Conservation (phyloP, 1,140 invertebrate genomes). For the Uloborus diversus region DNA sequence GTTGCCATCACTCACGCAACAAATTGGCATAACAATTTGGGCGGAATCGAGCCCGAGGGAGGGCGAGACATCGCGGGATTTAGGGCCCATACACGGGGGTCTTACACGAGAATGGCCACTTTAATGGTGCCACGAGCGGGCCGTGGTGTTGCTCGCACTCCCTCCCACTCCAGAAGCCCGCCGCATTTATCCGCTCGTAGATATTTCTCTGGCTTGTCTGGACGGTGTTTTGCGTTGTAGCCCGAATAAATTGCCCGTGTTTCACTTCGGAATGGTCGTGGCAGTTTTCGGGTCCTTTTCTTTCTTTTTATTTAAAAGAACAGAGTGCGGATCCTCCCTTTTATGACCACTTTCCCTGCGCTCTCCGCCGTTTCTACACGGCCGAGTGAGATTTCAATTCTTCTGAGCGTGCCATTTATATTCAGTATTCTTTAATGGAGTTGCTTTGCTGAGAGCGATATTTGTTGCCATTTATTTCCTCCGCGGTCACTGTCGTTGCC, state of each 20-base stretch:
- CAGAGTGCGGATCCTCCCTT: too few relatives aligned
- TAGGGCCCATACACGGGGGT: constrained; percentile 40
- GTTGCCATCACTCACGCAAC: constrained; percentile 43
- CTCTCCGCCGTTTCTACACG: too few relatives aligned
- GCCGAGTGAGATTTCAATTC: too few relatives aligned
- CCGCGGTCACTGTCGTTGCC: too few relatives aligned
- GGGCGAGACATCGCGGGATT: constrained; percentile 35
- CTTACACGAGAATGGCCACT: constrained; percentile 42
- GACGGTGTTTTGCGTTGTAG: constrained; percentile 36
- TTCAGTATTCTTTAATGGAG: too few relatives aligned
- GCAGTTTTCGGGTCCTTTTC: background rate
- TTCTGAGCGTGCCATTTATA: too few relatives aligned
- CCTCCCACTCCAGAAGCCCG: background rate
- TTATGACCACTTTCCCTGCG: too few relatives aligned
- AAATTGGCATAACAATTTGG: constrained; percentile 52
- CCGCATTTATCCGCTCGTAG: background rate
- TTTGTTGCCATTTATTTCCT: too few relatives aligned
- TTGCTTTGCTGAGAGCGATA: too few relatives aligned
- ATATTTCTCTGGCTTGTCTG: constrained; percentile 32
- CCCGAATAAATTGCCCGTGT: constrained; percentile 48
- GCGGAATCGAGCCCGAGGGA: constrained; percentile 41
- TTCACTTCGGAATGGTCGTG: constrained; percentile 14
- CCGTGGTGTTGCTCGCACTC: constrained; percentile 12
- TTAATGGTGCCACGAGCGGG: constrained; percentile 30
- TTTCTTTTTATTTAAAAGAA: too few relatives aligned